phyloP scores from a whole-genome alignment of 2,797 vertebrate species.

The Sphenodon punctatus region DNA sequence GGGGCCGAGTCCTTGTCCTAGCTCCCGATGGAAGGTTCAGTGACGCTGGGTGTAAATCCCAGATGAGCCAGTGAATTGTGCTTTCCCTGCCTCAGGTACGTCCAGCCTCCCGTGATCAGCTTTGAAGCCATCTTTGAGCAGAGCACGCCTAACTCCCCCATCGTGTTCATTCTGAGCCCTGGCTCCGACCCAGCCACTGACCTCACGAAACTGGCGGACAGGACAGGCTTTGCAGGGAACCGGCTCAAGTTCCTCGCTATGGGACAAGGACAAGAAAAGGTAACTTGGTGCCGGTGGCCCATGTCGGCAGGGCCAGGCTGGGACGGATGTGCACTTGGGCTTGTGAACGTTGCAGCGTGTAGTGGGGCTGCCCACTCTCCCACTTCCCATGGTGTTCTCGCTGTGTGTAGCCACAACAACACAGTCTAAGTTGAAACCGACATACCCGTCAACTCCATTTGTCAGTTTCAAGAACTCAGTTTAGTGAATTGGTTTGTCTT shows the following conservation, averaged over 20 bases:
- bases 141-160: slow-evolving; percentile 89
- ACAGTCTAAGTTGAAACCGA: neutral
- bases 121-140: slow-evolving; percentile 90
- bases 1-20: no score
- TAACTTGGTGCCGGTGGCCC: slow-evolving; percentile 41
- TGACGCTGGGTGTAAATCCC: neutral
- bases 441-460: neutral
- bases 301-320: neutral
- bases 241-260: slow-evolving; percentile 94
- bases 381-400: neutral
- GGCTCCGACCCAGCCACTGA: slow-evolving; percentile 93
- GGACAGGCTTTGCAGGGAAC: slow-evolving; percentile 83
- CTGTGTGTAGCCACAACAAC: neutral
- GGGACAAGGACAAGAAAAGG: slow-evolving; percentile 98
- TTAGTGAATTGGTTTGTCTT: neutral
- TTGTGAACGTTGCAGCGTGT: no score
- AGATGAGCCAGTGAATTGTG: neutral
- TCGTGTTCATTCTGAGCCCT: slow-evolving; percentile 95
- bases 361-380: no score
- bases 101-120: slow-evolving; percentile 95
- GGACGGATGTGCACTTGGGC: no score
- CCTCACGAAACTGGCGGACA: slow-evolving; percentile 91
- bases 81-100: slow-evolving; percentile 79
- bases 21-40: neutral
- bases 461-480: no score